These are phyloP conservation scores for Cassiopea andromeda DNA, from an alignment of 30 jellyfish, hydroid and myxozoan species.

Conservation along the genomic window DNA sequence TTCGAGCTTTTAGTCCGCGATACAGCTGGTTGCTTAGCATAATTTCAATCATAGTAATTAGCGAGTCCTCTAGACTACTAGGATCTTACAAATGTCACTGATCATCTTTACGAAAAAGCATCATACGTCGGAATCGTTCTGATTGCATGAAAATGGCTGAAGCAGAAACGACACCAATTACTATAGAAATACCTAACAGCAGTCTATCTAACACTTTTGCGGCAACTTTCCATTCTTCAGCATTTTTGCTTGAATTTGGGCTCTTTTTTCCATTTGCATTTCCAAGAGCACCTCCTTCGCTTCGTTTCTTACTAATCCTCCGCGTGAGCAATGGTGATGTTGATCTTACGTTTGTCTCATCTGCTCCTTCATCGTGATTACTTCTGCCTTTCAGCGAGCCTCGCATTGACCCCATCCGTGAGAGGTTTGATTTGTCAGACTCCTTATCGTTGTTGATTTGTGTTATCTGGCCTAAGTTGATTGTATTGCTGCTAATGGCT, in stretches of 20 bases:
- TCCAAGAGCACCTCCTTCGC: slow-evolving; percentile 42
- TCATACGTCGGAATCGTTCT: slow-evolving; percentile 73
- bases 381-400: slow-evolving; percentile 58
- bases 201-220: slow-evolving; percentile 90
- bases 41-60: no score
- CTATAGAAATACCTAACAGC: slow-evolving; percentile 72
- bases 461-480: slow-evolving; percentile 28
- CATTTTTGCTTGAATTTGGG: slow-evolving; percentile 48
- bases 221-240: slow-evolving; percentile 88
- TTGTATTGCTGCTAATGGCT: slow-evolving; percentile 23
- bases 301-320: background rate
- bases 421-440: slow-evolving; percentile 25
- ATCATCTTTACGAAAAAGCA: slow-evolving; percentile 20
- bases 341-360: slow-evolving; percentile 33
- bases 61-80: background rate
- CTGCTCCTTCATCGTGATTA: slow-evolving; percentile 34
- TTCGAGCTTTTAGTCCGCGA: no score
- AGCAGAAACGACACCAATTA: slow-evolving; percentile 87
- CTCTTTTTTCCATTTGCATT: slow-evolving; percentile 19
- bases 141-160: slow-evolving; percentile 83
- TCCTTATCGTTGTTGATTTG: slow-evolving; percentile 34
- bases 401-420: slow-evolving; percentile 59
- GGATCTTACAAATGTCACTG: background rate
- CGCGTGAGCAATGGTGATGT: slow-evolving; percentile 33
- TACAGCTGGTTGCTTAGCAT: no score